Base-by-base conservation (phyloP, 2,113 vertebrate species). In the Excalfactoria chinensis region DNA sequence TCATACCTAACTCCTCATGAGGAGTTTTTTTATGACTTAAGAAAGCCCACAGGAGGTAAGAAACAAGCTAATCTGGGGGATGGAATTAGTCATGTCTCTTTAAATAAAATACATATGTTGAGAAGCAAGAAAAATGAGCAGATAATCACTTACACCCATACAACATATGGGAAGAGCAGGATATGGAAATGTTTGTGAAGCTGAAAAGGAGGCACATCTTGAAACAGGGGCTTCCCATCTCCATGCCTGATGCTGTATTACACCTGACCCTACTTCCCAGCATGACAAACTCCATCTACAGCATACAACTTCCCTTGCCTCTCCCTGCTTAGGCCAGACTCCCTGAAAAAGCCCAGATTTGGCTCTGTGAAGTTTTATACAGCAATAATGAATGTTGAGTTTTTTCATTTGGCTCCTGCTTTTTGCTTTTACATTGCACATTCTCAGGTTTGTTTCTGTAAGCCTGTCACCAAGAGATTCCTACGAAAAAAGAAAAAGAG, bases 91-190 rank as follows among this genome's bases (percentile, higher is more conserved):
- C 93, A 91, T 86, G 89, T 88, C 71, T 83, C 89, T 84, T 93
- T 87, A 96, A 89, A 95, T 96, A 92, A 93, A 95, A 88, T 74
- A 84, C 84, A 80, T 89, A 89, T 90, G 94, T 60, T 77, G 72
- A 93, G 72, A 94, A 85, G 82, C 85, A 93, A 25, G 51, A 94
- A 94, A 94, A 95, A 96, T 93, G 91, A 93, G 93, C 94, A 92
- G 91, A 91, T 89, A 94, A 85, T 85, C 94, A 93, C 76, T 86
- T 90, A 93, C 94, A 89, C 87, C 82, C 89, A 88, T 93, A 88
- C 82, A 96, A 81, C 95, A 96, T 88, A 95, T 88, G 93, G 82
- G 72, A 53, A 95, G 56, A 93, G 60, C 0, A 0, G 60, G 64
- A 51, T 87, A 80, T 32, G 68, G 82, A 59, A 89, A 85, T 1